Percentiles rank a stretch among this genome's conserved stretches.
phyloP scores from a whole-genome alignment of 2,888 invertebrate genomes.

The Sclerodermus sp. region DNA sequence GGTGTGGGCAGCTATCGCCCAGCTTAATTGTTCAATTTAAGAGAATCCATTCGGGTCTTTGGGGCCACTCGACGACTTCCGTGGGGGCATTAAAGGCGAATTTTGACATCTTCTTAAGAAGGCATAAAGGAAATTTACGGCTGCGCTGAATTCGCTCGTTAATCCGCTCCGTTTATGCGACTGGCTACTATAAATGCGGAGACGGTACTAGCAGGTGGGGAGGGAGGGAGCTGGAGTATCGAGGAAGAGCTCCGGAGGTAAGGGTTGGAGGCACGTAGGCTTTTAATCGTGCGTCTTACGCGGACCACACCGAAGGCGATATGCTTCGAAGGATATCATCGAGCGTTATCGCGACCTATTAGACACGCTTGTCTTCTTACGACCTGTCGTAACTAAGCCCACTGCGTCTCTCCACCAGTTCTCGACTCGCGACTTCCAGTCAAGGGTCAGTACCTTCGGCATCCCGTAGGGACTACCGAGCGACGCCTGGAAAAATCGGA shows the following conservation, averaged over 20 bases:
- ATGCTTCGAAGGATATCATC: constrained; percentile 42
- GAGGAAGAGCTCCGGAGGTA: neutral
- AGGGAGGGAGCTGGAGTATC: constrained; percentile 1
- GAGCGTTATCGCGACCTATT: constrained; percentile 48
- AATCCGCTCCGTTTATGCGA: constrained; percentile 13
- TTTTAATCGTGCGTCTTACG: constrained; percentile 38
- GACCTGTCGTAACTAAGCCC: constrained; percentile 42
- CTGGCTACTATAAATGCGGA: constrained; percentile 5
- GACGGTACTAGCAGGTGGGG: constrained; percentile 8
- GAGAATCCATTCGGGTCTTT: no score
- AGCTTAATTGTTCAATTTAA: no score
- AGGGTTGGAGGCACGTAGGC: constrained; percentile 16
- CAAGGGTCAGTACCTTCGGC: constrained; percentile 18
- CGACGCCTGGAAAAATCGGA: no score
- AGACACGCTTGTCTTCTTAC: constrained; percentile 43
- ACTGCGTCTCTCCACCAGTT: constrained; percentile 36
- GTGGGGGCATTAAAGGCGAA: no score
- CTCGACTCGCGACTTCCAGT: constrained; percentile 28
- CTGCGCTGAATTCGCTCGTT: neutral
- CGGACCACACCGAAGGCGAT: constrained; percentile 46
- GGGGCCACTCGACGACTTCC: no score
- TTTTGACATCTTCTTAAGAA: no score
- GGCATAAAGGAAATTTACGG: no score
- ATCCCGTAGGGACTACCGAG: neutral
- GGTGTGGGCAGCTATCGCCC: no score